A percentile compares a stretch with the other conserved stretches of the same genome.
phyloP scores from a whole-genome alignment of 2,888 invertebrate genomes.

The Heliconius hortense region DNA sequence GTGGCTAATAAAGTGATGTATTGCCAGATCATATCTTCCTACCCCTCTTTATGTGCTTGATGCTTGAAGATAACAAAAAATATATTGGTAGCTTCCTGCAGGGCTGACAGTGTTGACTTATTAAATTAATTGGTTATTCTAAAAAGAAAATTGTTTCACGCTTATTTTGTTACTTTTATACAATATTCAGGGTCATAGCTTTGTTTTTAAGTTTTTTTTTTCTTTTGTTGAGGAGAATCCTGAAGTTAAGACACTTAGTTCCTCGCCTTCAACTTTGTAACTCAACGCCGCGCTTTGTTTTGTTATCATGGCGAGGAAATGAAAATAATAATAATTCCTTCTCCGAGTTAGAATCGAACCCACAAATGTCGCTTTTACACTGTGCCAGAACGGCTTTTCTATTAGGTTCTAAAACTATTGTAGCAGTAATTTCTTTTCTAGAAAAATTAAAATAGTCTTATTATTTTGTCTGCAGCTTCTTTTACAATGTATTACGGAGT shows the following conservation, averaged over 20 bases:
- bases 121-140: not conserved
- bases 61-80: not conserved
- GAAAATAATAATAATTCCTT: not conserved
- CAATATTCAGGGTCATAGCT: too few species aligned
- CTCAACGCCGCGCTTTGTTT: not conserved
- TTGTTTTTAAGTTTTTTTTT: too few species aligned
- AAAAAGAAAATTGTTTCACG: not conserved
- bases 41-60: not conserved
- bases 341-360: not conserved
- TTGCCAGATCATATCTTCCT: not conserved
- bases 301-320: not conserved
- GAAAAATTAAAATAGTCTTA: not conserved
- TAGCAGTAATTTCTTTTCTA: too few species aligned
- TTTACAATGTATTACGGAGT: constrained; percentile 32
- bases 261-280: not conserved
- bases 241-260: not conserved
- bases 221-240: too few species aligned
- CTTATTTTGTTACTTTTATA: not conserved
- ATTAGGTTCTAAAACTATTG: too few species aligned
- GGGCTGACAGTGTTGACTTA: not conserved
- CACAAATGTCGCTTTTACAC: too few species aligned
- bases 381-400: too few species aligned
- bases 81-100: not conserved
- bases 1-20: not conserved
- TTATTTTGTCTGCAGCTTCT: constrained; percentile 40